These are phyloP conservation scores for Gymnothorax javanicus DNA, from an alignment of 2,797 vertebrate genomes.

Conservation along the genomic window DNA sequence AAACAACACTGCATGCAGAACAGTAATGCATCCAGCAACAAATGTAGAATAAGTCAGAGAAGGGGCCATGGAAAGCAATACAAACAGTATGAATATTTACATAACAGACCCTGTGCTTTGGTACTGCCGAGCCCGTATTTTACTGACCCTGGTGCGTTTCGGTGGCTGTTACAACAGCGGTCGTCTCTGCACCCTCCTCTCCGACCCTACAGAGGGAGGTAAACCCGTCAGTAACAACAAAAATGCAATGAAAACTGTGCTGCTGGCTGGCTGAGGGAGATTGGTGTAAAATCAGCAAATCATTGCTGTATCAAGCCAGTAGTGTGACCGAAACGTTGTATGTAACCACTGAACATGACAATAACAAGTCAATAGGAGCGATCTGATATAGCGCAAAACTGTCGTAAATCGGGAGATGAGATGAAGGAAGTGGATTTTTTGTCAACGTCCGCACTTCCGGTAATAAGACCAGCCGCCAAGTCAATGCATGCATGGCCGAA, in stretches of 20 bases:
- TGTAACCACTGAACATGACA: neutral
- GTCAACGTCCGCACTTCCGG: too few species aligned
- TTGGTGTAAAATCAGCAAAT: too few species aligned
- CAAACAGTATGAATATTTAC: too few species aligned
- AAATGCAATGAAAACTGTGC: neutral
- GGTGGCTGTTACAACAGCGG: conserved; percentile 82
- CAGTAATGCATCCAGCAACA: neutral
- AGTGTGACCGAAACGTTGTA: neutral
- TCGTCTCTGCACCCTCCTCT: conserved; percentile 82
- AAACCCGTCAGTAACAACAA: neutral
- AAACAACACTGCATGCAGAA: neutral
- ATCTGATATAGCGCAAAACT: too few species aligned
- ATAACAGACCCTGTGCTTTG: too few species aligned
- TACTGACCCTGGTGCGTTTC: conserved; percentile 78
- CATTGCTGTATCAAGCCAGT: neutral
- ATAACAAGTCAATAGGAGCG: neutral
- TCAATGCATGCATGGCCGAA: too few species aligned
- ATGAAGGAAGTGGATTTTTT: too few species aligned
- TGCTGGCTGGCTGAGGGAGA: neutral
- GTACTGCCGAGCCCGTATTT: too few species aligned
- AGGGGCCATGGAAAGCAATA: neutral
- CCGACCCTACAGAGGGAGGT: conserved; percentile 73
- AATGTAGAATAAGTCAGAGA: neutral
- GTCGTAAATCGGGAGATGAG: too few species aligned
- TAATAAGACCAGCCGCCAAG: too few species aligned